These are phyloP conservation scores for Meandrusa payeni DNA, from an alignment of 2,888 invertebrate genomes.

Conservation along the genomic window DNA sequence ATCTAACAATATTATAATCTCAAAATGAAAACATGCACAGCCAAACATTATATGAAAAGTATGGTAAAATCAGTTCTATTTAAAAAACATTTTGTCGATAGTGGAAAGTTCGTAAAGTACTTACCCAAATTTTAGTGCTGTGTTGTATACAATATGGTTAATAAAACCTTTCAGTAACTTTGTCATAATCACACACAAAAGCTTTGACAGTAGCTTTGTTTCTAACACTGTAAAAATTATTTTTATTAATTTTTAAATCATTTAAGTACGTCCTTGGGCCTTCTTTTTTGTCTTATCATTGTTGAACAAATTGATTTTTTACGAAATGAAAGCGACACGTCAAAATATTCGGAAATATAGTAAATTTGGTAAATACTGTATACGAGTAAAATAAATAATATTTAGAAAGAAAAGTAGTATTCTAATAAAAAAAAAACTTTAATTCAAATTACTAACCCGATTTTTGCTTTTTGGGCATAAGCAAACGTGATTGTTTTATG, in stretches of 20 bases:
- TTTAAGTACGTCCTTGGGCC: background rate
- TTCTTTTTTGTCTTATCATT: background rate
- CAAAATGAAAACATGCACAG: too few species aligned
- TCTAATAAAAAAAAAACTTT: background rate
- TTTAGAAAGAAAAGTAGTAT: background rate
- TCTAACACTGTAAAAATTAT: background rate
- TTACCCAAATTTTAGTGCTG: conserved; percentile 8
- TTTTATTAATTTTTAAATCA: background rate
- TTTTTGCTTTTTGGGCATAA: conserved; percentile 3
- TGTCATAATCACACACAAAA: conserved; percentile 3
- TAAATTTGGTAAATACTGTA: background rate
- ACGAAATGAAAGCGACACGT: conserved; percentile 5
- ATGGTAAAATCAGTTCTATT: too few species aligned
- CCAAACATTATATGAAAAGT: too few species aligned
- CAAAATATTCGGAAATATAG: background rate
- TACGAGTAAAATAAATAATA: background rate
- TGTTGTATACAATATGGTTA: background rate
- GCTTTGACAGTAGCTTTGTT: background rate
- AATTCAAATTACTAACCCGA: conserved; percentile 5
- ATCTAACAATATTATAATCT: too few species aligned
- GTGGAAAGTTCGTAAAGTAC: conserved; percentile 1
- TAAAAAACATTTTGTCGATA: too few species aligned
- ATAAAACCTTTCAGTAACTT: background rate
- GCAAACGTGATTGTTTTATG: background rate
- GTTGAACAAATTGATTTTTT: background rate